Conservation (phyloP, 2,888 invertebrate species). For the Hypercompe scribonia region DNA sequence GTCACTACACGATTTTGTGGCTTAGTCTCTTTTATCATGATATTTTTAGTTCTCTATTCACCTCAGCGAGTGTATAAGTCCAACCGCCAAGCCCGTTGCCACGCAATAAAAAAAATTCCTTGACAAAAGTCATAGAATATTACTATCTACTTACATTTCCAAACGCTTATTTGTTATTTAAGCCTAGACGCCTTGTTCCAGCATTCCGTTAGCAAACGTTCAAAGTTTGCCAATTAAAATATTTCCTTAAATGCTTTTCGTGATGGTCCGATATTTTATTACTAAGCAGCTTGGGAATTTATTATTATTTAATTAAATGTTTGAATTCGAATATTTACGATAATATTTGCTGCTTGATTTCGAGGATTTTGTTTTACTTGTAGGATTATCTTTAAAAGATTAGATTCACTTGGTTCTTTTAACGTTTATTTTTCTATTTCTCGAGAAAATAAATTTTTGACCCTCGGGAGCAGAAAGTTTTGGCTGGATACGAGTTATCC, state of each 20-base stretch:
- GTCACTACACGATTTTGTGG: too few species aligned
- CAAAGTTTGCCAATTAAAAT: slow-evolving; percentile 23
- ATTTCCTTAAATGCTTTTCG: slow-evolving; percentile 15
- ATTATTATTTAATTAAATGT: slow-evolving; percentile 21
- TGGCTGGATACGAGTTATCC: too few species aligned
- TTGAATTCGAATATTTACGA: neutral
- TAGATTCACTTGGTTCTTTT: neutral
- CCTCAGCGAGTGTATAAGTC: too few species aligned
- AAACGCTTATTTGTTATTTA: neutral
- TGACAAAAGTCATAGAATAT: neutral
- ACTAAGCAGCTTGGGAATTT: slow-evolving; percentile 13
- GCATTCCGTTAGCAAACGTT: slow-evolving; percentile 12
- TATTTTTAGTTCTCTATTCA: too few species aligned
- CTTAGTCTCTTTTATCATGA: too few species aligned
- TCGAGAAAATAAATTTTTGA: neutral
- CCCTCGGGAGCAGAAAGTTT: too few species aligned
- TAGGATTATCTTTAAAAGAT: neutral
- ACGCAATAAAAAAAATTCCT: neutral
- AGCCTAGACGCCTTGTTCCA: slow-evolving; percentile 6
- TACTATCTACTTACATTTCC: neutral
- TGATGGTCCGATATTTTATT: slow-evolving; percentile 11
- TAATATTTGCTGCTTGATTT: neutral
- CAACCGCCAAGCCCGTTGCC: neutral
- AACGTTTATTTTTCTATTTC: neutral
- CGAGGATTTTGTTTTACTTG: neutral